Percentiles rank a stretch among this genome's conserved stretches.
phyloP scores from a whole-genome alignment of 2,888 invertebrate genomes.

The Eurytoma adleriae region DNA sequence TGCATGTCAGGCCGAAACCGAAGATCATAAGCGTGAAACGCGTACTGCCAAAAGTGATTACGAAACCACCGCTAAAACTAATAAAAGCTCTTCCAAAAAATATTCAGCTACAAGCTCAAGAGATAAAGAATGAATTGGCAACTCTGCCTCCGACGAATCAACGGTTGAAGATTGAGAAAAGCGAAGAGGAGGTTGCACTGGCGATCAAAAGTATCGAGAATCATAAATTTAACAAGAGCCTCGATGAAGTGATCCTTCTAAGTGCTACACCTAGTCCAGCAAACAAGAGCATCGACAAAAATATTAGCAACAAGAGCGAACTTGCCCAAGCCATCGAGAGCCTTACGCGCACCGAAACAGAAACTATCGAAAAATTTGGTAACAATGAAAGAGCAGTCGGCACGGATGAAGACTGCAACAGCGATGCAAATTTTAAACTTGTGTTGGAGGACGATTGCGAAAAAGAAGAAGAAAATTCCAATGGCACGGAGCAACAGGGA shows the following conservation, averaged over 20 bases:
- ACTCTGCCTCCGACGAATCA: background rate
- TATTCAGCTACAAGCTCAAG: background rate
- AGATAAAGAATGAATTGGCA: background rate
- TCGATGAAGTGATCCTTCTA: background rate
- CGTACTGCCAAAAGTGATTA: background rate
- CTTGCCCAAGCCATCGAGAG: conserved; percentile 45
- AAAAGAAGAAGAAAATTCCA: background rate
- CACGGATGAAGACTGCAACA: background rate
- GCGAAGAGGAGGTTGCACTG: conserved; percentile 20
- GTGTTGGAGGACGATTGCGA: conserved; percentile 17
- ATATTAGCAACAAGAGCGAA: conserved; percentile 4
- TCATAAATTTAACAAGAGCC: background rate
- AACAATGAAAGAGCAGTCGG: background rate
- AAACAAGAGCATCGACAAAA: background rate
- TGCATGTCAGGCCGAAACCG: background rate
- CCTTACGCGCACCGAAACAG: conserved; percentile 3
- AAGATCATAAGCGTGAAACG: conserved; percentile 13
- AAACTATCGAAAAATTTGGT: background rate
- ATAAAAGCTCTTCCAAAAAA: conserved; percentile 14
- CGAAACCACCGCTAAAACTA: background rate
- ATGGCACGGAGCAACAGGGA: background rate
- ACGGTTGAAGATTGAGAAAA: conserved; percentile 27
- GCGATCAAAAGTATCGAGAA: conserved; percentile 42
- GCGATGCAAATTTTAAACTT: conserved; percentile 24
- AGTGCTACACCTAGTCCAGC: background rate